Evolutionary conservation across 2,797 vertebrate species (phyloP).

Genomic region (Lutjanus campechanus): DNA sequence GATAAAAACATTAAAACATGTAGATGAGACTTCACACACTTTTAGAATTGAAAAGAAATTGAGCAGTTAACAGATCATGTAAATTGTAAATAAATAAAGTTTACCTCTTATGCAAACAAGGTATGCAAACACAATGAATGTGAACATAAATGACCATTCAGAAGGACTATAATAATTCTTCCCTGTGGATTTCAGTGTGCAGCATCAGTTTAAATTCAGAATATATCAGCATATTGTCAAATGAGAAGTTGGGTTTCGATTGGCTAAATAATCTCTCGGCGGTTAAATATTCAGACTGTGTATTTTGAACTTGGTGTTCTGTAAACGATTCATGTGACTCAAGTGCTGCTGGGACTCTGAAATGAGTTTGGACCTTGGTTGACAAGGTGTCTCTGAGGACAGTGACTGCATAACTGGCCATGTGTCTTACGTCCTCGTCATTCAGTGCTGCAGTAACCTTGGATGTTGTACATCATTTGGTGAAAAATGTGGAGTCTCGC

Average conservation of each 20-base stretch:
- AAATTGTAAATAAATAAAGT: background rate
- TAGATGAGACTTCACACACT: background rate
- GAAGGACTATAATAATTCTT: background rate
- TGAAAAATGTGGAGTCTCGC: conserved; percentile 18
- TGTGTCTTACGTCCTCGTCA: conserved; percentile 30
- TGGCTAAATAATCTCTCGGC: background rate
- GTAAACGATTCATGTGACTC: conserved; percentile 18
- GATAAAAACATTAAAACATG: background rate
- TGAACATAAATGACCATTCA: background rate
- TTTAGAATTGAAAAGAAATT: background rate
- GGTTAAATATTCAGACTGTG: conserved; percentile 21
- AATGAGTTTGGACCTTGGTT: conserved; percentile 53
- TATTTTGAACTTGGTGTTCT: conserved; percentile 13
- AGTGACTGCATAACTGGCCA: conserved; percentile 35
- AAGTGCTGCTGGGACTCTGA: conserved; percentile 29
- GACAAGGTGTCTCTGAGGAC: conserved; percentile 46
- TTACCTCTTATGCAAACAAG: background rate
- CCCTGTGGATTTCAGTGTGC: background rate
- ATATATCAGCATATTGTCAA: background rate
- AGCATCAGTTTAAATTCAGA: background rate
- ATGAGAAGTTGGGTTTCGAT: background rate
- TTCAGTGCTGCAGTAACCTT: conserved; percentile 38
- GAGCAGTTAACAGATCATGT: too few species aligned
- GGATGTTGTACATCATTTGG: conserved; percentile 35
- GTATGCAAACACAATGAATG: background rate